A percentile compares a stretch with the other conserved stretches of the same genome.
Evolutionary conservation across 2,888 invertebrate species (phyloP).

Genomic region (Ennomos fuscantarius): DNA sequence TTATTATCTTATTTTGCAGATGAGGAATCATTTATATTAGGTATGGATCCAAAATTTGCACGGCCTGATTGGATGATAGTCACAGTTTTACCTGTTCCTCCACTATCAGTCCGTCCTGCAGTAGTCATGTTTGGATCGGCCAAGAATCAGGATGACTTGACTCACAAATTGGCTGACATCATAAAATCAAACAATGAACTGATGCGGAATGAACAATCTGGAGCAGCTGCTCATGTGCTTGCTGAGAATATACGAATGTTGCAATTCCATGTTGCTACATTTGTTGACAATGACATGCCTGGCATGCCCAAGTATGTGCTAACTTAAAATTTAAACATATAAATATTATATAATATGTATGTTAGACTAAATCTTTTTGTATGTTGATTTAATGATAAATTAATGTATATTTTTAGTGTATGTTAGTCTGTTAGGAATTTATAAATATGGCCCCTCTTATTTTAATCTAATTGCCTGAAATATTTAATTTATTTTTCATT

Average conservation of each 20-base stretch:
- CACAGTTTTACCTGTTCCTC: constrained; percentile 98
- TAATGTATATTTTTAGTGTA: too few relatives aligned
- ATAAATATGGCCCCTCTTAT: too few relatives aligned
- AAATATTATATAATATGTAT: too few relatives aligned
- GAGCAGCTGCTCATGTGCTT: constrained; percentile 98
- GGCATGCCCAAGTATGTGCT: constrained; percentile 92
- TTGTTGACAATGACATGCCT: constrained; percentile 99
- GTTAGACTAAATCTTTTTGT: too few relatives aligned
- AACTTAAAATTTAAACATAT: constrained; percentile 7
- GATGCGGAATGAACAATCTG: constrained; percentile 96
- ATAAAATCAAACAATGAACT: constrained; percentile 99
- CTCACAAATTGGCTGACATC: constrained; percentile 99
- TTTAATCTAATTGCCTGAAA: too few relatives aligned
- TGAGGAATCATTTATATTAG: constrained; percentile 97
- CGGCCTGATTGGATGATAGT: constrained; percentile 99
- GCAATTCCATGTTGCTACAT: constrained; percentile 99
- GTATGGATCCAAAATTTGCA: constrained; percentile 98
- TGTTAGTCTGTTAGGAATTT: too few relatives aligned
- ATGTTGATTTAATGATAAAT: too few relatives aligned
- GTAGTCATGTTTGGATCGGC: constrained; percentile 99
- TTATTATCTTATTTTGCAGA: constrained; percentile 82
- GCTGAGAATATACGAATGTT: constrained; percentile 98
- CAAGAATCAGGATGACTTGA: constrained; percentile 99
- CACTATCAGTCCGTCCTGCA: constrained; percentile 97
- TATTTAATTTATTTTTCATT: too few relatives aligned